phyloP scores from a whole-genome alignment of 2,113 vertebrate species.

The Crotalus viridis region DNA sequence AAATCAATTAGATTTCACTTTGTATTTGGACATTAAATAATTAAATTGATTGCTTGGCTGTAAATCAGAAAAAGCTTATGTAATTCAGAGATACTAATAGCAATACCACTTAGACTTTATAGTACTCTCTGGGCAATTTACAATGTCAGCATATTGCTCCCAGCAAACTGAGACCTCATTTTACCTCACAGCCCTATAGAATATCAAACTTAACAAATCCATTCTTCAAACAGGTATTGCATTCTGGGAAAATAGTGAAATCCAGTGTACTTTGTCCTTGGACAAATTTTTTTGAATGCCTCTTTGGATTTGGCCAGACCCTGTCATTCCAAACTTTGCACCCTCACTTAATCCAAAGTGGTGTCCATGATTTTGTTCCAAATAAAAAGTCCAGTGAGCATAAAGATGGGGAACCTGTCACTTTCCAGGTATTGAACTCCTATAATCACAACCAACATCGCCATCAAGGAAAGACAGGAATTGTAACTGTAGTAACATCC shows the following conservation, averaged over 20 bases:
- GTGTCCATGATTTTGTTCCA: not conserved
- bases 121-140: not conserved
- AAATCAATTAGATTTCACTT: not conserved
- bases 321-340: not conserved
- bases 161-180: not conserved
- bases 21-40: not conserved
- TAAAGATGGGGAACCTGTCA: too few species aligned
- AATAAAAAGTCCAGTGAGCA: not conserved
- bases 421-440: too few species aligned
- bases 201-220: not conserved
- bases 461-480: too few species aligned
- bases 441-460: too few species aligned
- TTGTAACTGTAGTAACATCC: too few species aligned
- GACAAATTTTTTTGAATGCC: not conserved
- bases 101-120: not conserved
- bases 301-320: not conserved
- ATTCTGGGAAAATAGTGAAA: not conserved
- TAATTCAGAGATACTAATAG: not conserved
- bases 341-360: not conserved
- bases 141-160: not conserved
- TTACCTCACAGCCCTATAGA: too few species aligned
- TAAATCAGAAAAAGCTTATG: slow-evolving; percentile 24
- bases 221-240: not conserved
- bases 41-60: not conserved
- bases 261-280: not conserved